phyloP scores from a whole-genome alignment of 2,113 vertebrate species.

The Nicator chloris region DNA sequence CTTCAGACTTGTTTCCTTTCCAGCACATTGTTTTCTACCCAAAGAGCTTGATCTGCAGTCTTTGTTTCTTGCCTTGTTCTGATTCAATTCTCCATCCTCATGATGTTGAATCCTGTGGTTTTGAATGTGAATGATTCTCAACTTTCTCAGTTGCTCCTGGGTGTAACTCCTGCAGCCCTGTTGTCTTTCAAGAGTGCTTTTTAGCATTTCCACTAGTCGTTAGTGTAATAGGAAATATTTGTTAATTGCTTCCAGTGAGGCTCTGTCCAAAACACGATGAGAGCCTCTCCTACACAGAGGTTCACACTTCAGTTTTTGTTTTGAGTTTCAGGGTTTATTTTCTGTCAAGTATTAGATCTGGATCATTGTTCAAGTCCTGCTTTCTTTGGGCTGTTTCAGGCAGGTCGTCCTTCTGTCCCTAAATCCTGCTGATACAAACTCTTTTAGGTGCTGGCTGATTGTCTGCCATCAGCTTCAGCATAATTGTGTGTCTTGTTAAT shows the following conservation, averaged over 20 bases:
- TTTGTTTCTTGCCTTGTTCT: background rate
- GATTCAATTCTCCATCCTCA: background rate
- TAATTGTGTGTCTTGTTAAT: fast-evolving
- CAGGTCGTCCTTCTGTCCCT: background rate
- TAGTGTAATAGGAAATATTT: background rate
- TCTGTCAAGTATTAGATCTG: background rate
- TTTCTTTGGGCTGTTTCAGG: background rate
- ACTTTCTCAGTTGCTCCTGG: background rate
- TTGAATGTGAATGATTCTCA: background rate
- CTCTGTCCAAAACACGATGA: background rate
- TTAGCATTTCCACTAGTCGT: background rate
- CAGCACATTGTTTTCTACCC: background rate
- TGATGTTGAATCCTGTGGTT: background rate
- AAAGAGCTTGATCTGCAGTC: background rate
- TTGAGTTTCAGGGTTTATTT: background rate
- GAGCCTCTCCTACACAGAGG: background rate
- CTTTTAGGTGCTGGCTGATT: background rate
- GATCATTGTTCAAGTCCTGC: background rate
- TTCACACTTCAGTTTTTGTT: background rate
- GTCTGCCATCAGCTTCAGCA: background rate
- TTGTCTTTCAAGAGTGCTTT: background rate
- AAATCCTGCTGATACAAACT: background rate
- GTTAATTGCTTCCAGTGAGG: background rate
- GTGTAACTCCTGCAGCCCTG: background rate
- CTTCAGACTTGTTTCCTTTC: background rate